phyloP scores from a whole-genome alignment of 2,888 invertebrate genomes.

The Diloba caeruleocephala region DNA sequence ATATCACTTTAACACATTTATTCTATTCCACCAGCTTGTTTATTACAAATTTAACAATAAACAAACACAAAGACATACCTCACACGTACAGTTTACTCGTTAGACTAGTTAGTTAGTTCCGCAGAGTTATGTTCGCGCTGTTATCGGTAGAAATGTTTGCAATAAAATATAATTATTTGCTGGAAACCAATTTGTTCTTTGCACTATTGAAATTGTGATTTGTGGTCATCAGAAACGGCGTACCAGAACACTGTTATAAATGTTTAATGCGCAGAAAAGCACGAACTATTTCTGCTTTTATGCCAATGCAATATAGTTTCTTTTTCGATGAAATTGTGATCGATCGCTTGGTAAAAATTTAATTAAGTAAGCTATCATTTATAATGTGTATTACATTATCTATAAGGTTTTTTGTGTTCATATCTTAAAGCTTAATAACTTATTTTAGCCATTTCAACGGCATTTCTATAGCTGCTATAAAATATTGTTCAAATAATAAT shows the following conservation, averaged over 20 bases:
- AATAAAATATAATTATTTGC: constrained; percentile 87
- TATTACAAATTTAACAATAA: constrained; percentile 52
- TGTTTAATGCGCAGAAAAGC: constrained; percentile 14
- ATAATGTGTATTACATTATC: constrained; percentile 23
- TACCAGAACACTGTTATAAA: constrained; percentile 48
- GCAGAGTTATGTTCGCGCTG: constrained; percentile 77
- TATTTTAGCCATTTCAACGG: constrained; percentile 9
- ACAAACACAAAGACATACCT: constrained; percentile 51
- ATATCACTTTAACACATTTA: not conserved
- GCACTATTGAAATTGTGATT: constrained; percentile 77
- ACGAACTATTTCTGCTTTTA: constrained; percentile 19
- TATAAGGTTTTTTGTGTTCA: constrained; percentile 21
- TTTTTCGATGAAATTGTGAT: constrained; percentile 5
- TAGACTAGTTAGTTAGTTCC: constrained; percentile 75
- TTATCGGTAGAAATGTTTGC: constrained; percentile 75
- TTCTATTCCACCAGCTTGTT: constrained; percentile 30
- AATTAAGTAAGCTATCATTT: constrained; percentile 26
- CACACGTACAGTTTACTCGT: constrained; percentile 61
- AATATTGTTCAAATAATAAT: constrained; percentile 23
- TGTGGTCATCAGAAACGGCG: constrained; percentile 61
- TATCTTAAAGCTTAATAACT: constrained; percentile 8
- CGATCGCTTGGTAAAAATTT: constrained; percentile 16
- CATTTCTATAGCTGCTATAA: not conserved
- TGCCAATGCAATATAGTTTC: not conserved
- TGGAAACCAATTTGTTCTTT: constrained; percentile 82